These are phyloP conservation scores for Kryptolebias ocellatus DNA, from an alignment of 2,797 vertebrate species.

Conservation along the genomic window DNA sequence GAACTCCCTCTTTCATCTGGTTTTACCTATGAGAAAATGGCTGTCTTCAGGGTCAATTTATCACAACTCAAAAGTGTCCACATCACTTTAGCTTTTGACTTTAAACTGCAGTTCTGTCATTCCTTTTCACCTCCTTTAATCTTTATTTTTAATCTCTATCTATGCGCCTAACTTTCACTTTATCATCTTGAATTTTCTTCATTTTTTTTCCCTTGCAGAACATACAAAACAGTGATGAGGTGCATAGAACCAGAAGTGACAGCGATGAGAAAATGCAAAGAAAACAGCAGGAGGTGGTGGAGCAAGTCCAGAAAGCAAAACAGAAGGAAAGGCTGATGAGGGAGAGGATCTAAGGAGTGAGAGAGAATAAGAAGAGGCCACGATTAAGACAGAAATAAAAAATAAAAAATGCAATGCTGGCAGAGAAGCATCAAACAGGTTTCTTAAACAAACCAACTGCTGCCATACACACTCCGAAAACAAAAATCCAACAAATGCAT, in stretches of 20 bases:
- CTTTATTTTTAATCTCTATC: neutral
- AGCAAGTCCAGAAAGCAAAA: neutral
- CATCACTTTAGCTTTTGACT: neutral
- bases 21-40: slow-evolving; percentile 15
- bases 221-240: slow-evolving; percentile 6
- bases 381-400: slow-evolving; percentile 8
- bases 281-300: slow-evolving; percentile 14
- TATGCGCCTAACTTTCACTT: neutral
- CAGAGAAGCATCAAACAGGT: neutral
- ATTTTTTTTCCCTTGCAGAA: neutral
- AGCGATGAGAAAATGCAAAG: slow-evolving; percentile 13
- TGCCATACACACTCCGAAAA: neutral
- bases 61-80: slow-evolving; percentile 7
- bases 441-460: neutral
- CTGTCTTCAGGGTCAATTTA: slow-evolving; percentile 14
- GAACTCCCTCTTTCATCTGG: slow-evolving; percentile 24
- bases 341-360: neutral
- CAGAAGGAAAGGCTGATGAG: neutral
- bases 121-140: neutral
- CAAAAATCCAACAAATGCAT: neutral
- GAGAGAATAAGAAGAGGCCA: slow-evolving; percentile 4
- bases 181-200: slow-evolving; percentile 8
- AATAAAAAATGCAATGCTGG: neutral
- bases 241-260: slow-evolving; percentile 23
- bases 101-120: neutral